These are phyloP conservation scores for Vimba vimba DNA, from an alignment of 2,113 vertebrate species.

Conservation along the genomic window DNA sequence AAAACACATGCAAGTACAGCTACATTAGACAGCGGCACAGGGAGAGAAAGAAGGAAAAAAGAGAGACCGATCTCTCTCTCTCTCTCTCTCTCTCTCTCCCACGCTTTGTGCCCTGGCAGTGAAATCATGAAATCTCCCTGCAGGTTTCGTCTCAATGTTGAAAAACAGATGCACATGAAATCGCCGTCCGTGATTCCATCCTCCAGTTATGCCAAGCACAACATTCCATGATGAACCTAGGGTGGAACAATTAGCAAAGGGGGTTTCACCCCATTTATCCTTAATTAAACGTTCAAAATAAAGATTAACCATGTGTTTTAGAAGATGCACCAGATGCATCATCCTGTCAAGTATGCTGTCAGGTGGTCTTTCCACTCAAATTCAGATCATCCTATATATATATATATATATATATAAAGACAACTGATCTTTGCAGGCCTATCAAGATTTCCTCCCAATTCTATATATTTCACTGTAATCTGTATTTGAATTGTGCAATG, in stretches of 20 bases:
- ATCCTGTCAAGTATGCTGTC: not conserved
- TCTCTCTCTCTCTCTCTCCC: slow-evolving; percentile 48
- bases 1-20: slow-evolving; percentile 65
- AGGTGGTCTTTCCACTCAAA: not conserved
- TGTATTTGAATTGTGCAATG: slow-evolving; percentile 26
- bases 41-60: slow-evolving; percentile 57
- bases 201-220: slow-evolving; percentile 68
- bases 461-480: not conserved
- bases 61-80: slow-evolving; percentile 49
- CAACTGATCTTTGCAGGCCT: not conserved
- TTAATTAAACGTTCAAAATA: slow-evolving; percentile 37
- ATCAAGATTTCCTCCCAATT: not conserved
- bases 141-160: slow-evolving; percentile 68
- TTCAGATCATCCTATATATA: not conserved
- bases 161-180: slow-evolving; percentile 79
- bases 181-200: slow-evolving; percentile 63
- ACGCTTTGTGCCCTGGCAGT: slow-evolving; percentile 67
- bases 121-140: slow-evolving; percentile 46
- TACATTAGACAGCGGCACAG: not conserved
- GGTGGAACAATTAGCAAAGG: slow-evolving; percentile 47
- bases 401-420: not conserved
- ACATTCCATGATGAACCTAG: slow-evolving; percentile 63
- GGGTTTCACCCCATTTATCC: slow-evolving; percentile 46
- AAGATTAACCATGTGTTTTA: slow-evolving; percentile 20
- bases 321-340: not conserved